phyloP scores from a whole-genome alignment of 2,113 vertebrate species.

The Gopherus flavomarginatus region DNA sequence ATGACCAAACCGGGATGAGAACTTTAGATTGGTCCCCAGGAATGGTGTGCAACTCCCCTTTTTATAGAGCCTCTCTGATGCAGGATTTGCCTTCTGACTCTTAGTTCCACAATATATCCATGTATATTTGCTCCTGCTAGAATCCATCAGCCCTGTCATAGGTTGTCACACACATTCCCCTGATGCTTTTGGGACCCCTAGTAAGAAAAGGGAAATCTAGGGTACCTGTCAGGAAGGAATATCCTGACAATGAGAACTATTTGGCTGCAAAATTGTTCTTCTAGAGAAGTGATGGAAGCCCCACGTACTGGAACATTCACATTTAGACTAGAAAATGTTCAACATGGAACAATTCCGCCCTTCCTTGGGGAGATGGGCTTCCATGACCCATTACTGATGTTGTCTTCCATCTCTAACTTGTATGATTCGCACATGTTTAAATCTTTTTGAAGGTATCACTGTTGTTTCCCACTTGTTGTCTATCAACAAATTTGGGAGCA shows the following conservation, averaged over 20 bases:
- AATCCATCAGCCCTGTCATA: background rate
- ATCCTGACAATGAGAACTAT: background rate
- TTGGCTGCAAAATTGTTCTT: background rate
- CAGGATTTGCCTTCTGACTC: background rate
- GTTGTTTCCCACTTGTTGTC: background rate
- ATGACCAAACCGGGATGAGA: background rate
- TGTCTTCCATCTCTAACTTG: background rate
- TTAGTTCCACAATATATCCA: background rate
- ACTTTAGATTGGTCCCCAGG: background rate
- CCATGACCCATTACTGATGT: background rate
- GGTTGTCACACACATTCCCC: background rate
- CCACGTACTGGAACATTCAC: background rate
- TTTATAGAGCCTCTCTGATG: background rate
- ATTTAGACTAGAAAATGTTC: background rate
- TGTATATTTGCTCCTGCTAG: background rate
- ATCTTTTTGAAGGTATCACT: accelerated
- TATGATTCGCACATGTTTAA: background rate
- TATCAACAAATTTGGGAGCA: background rate
- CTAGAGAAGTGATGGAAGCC: background rate
- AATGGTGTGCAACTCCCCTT: background rate
- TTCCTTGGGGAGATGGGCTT: background rate
- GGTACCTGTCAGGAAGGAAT: accelerated
- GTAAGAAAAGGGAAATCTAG: background rate
- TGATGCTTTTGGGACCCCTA: background rate
- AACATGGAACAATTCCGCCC: accelerated